phyloP scores from a whole-genome alignment of 2,888 invertebrate species.

The Apamea monoglypha region DNA sequence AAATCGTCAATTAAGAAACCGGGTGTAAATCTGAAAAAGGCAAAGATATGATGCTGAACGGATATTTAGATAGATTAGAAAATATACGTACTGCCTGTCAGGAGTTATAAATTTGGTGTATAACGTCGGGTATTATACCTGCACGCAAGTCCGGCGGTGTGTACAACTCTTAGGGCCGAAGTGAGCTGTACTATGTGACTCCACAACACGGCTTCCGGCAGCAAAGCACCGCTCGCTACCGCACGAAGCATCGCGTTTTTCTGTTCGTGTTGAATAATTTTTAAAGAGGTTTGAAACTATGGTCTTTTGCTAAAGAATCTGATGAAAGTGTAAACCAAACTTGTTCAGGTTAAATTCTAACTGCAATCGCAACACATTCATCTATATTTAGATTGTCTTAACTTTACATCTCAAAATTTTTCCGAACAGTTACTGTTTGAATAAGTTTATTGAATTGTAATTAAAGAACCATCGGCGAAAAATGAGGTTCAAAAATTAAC shows the following conservation, averaged over 20 bases:
- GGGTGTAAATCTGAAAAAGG: not conserved
- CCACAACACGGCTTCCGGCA: conserved; percentile 98
- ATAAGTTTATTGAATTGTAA: not conserved
- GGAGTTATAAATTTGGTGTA: conserved; percentile 15
- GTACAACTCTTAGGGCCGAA: conserved; percentile 97
- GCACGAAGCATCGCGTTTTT: conserved; percentile 95
- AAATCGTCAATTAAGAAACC: not conserved
- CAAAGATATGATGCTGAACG: not conserved
- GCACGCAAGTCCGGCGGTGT: conserved; percentile 92
- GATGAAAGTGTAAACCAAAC: not conserved
- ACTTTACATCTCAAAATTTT: not conserved
- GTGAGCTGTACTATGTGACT: conserved; percentile 98
- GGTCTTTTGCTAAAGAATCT: not conserved
- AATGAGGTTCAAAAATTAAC: not conserved
- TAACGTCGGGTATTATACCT: conserved; percentile 79
- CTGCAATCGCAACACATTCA: not conserved
- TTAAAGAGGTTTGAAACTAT: conserved; percentile 1
- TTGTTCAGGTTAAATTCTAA: not conserved
- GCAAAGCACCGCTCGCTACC: conserved; percentile 92
- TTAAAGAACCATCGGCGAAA: not conserved
- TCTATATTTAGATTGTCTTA: not conserved
- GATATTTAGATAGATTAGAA: not conserved
- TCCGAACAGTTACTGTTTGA: not conserved
- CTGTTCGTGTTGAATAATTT: conserved; percentile 67
- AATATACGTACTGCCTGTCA: conserved; percentile 3